phyloP scores from a whole-genome alignment of 2,113 vertebrate species.

The Pollimyrus isidori region DNA sequence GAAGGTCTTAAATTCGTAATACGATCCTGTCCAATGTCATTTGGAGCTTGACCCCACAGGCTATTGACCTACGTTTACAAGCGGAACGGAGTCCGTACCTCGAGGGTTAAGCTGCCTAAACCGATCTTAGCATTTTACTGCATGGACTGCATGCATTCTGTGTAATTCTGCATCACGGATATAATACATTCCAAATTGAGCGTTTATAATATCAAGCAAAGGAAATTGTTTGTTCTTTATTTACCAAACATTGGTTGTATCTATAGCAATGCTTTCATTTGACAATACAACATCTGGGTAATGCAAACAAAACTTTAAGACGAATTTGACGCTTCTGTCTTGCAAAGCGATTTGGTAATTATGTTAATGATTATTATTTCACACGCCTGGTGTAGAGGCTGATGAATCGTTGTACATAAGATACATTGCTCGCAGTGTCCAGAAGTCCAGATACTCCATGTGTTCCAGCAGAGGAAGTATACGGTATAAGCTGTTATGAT shows the following conservation, averaged over 20 bases:
- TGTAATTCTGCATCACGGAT: neutral
- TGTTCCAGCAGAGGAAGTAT: neutral
- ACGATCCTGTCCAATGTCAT: conserved; percentile 19
- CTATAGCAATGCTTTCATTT: neutral
- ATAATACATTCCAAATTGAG: neutral
- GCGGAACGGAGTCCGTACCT: conserved; percentile 33
- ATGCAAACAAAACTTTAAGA: neutral
- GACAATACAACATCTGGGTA: neutral
- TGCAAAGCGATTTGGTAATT: neutral
- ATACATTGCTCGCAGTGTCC: neutral
- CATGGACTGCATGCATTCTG: neutral
- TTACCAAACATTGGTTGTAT: neutral
- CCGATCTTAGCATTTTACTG: conserved; percentile 22
- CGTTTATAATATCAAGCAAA: neutral
- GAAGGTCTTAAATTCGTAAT: conserved; percentile 14
- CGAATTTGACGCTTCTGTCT: neutral
- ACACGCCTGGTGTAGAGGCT: neutral
- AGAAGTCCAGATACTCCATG: neutral
- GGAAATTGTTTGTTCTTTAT: neutral
- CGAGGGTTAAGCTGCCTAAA: conserved; percentile 26
- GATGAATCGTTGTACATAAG: neutral
- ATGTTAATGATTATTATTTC: neutral
- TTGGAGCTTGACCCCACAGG: conserved; percentile 48
- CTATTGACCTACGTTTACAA: conserved; percentile 43
- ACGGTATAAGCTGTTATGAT: neutral